phyloP scores from a whole-genome alignment of 2,113 vertebrate species.

The Phrynocephalus versicolor region DNA sequence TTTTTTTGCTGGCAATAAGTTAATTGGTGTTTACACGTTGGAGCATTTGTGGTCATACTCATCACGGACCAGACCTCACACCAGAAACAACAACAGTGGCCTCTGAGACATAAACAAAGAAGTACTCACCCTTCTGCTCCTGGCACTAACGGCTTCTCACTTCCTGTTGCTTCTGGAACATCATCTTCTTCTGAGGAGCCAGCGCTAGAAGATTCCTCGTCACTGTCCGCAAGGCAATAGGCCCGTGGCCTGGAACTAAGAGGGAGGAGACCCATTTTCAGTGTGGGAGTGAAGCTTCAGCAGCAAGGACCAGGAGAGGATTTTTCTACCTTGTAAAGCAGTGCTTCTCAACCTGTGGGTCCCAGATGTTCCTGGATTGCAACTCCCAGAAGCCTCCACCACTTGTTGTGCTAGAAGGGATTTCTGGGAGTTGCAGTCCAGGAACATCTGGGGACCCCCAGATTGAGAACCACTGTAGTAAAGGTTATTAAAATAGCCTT shows the following conservation, averaged over 20 bases:
- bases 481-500: neutral
- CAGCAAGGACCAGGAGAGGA: neutral
- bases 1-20: neutral
- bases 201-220: slow-evolving; percentile 97
- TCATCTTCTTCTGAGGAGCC: slow-evolving; percentile 98
- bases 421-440: no score
- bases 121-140: slow-evolving; percentile 88
- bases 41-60: neutral
- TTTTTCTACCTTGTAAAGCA: neutral
- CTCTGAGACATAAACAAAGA: neutral
- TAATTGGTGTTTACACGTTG: neutral
- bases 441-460: no score
- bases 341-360: no score
- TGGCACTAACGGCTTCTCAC: slow-evolving; percentile 82
- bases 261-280: slow-evolving; percentile 20
- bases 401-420: no score
- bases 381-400: no score
- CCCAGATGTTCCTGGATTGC: no score
- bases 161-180: slow-evolving; percentile 80
- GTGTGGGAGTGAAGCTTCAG: slow-evolving; percentile 50
- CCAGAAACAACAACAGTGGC: neutral
- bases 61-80: neutral
- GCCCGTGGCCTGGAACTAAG: slow-evolving; percentile 87
- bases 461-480: no score
- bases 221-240: slow-evolving; percentile 95